A percentile compares a stretch with the other conserved stretches of the same genome.
Evolutionary conservation across 2,888 invertebrate genomes (phyloP).

Genomic region (Limnephilus rhombicus): DNA sequence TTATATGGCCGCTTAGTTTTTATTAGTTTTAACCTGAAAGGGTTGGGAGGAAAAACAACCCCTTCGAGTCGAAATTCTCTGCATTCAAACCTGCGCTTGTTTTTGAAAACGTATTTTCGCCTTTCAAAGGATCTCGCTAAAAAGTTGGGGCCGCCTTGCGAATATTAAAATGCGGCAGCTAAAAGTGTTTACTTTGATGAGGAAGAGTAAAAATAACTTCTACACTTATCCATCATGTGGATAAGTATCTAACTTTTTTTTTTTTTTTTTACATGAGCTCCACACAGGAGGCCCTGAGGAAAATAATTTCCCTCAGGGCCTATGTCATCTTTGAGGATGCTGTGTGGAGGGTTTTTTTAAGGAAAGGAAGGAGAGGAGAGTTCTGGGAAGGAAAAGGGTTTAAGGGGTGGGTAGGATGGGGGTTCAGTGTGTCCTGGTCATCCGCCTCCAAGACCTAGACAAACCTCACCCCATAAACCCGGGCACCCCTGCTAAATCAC

Average conservation of each 20-base stretch:
- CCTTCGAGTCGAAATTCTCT: not conserved
- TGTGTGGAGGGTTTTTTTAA: too few relatives aligned
- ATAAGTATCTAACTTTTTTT: not conserved
- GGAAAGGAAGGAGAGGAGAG: too few relatives aligned
- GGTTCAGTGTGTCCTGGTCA: too few relatives aligned
- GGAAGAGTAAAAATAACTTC: not conserved
- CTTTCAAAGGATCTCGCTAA: not conserved
- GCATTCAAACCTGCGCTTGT: not conserved
- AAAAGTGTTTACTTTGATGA: not conserved
- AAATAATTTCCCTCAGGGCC: too few relatives aligned
- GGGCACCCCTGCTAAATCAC: too few relatives aligned
- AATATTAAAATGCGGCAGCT: not conserved
- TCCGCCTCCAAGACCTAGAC: too few relatives aligned
- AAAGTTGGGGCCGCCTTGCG: not conserved
- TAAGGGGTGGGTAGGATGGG: too few relatives aligned
- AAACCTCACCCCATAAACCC: too few relatives aligned
- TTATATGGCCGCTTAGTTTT: constrained; percentile 1
- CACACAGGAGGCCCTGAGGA: too few relatives aligned
- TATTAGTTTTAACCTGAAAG: constrained; percentile 1
- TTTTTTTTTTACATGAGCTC: too few relatives aligned
- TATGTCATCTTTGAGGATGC: too few relatives aligned
- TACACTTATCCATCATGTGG: not conserved
- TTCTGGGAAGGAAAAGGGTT: too few relatives aligned
- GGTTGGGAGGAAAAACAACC: not conserved
- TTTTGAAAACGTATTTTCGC: not conserved